Percentiles rank a stretch among this genome's conserved stretches.
Evolutionary conservation across 2,113 vertebrate species (phyloP).

Genomic region (Dicaeum eximium): DNA sequence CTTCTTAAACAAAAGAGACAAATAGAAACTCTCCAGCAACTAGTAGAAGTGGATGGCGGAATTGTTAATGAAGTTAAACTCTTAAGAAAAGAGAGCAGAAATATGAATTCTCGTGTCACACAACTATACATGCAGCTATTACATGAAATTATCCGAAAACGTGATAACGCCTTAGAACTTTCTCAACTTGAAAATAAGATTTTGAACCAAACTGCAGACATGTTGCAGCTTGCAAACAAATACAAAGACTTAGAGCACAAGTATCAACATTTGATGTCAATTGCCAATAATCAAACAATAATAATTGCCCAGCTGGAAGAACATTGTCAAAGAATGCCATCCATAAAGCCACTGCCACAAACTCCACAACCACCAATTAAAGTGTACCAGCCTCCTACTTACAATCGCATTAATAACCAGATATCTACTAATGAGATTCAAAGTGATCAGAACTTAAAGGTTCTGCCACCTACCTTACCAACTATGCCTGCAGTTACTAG

Average conservation of each 20-base stretch:
- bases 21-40: slow-evolving; percentile 93
- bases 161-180: slow-evolving; percentile 93
- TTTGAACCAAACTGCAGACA: slow-evolving; percentile 94
- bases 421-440: slow-evolving; percentile 97
- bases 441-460: slow-evolving; percentile 92
- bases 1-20: slow-evolving; percentile 98
- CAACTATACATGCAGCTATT: slow-evolving; percentile 98
- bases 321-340: slow-evolving; percentile 83
- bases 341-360: slow-evolving; percentile 63
- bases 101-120: slow-evolving; percentile 98
- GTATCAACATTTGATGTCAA: slow-evolving; percentile 88
- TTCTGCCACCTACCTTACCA: slow-evolving; percentile 80
- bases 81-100: slow-evolving; percentile 94
- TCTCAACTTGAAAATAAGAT: slow-evolving; percentile 96
- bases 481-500: slow-evolving; percentile 92
- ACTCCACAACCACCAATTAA: slow-evolving; percentile 76
- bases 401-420: slow-evolving; percentile 85
- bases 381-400: slow-evolving; percentile 81
- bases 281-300: slow-evolving; percentile 91
- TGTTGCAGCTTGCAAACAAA: slow-evolving; percentile 90
- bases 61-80: slow-evolving; percentile 98
- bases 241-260: slow-evolving; percentile 98
- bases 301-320: slow-evolving; percentile 90
- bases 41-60: slow-evolving; percentile 96
- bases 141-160: slow-evolving; percentile 96